Conservation (phyloP, 2,888 invertebrate species). For the Cheilosia vernalis region DNA sequence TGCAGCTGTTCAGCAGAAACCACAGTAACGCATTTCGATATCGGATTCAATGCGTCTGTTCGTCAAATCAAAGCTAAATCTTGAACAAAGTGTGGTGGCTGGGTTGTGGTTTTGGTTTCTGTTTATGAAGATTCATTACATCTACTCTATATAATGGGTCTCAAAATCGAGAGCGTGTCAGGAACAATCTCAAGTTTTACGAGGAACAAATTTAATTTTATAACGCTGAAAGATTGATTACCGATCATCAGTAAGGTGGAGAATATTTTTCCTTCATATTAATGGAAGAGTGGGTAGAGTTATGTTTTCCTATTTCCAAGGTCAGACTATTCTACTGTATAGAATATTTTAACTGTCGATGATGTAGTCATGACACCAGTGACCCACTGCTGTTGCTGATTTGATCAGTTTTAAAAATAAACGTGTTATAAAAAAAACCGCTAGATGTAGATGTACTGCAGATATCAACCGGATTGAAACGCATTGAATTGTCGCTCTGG, state of each 20-base stretch:
- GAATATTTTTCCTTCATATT: too few species aligned
- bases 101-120: conserved; percentile 37
- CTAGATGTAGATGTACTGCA: too few species aligned
- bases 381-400: too few species aligned
- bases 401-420: too few species aligned
- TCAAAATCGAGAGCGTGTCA: conserved; percentile 16
- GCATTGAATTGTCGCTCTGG: too few species aligned
- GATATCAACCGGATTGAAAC: too few species aligned
- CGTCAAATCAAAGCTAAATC: background rate
- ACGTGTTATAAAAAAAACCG: too few species aligned
- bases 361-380: too few species aligned
- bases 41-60: conserved; percentile 30
- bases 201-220: background rate
- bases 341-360: too few species aligned
- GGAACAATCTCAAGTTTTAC: conserved; percentile 21
- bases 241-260: background rate
- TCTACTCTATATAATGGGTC: conserved; percentile 23
- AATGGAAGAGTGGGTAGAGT: background rate
- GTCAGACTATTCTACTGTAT: background rate
- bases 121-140: conserved; percentile 41
- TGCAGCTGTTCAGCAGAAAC: conserved; percentile 28
- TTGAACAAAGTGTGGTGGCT: conserved; percentile 10
- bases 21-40: conserved; percentile 51
- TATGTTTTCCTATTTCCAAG: background rate
- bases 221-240: background rate